Evolutionary conservation across 2,888 invertebrate species (phyloP).

Genomic region (Blera fallax): DNA sequence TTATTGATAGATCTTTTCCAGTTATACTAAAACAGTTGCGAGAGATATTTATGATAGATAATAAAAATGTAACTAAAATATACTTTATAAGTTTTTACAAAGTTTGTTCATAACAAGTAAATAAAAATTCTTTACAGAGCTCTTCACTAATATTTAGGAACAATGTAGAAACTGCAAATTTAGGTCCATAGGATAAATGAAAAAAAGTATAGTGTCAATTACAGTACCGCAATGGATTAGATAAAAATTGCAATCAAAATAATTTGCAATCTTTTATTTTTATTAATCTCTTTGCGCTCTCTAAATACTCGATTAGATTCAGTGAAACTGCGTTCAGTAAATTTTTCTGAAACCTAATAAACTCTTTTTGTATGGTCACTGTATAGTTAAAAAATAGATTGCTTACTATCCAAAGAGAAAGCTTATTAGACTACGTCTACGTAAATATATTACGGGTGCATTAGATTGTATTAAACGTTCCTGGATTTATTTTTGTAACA

Average conservation of each 20-base stretch:
- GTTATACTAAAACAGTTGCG: constrained; percentile 21
- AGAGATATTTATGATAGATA: constrained; percentile 2
- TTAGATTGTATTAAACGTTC: background rate
- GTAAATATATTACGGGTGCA: background rate
- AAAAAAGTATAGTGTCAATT: constrained; percentile 54
- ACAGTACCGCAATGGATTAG: constrained; percentile 34
- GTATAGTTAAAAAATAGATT: background rate
- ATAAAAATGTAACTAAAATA: constrained; percentile 1
- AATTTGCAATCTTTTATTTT: constrained; percentile 4
- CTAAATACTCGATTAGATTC: background rate
- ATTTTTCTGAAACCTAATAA: background rate
- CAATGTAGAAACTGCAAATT: constrained; percentile 14
- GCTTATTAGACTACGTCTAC: background rate
- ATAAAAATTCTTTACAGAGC: constrained; percentile 8
- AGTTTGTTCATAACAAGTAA: constrained; percentile 17
- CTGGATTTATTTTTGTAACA: background rate
- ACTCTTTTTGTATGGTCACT: background rate
- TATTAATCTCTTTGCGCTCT: background rate
- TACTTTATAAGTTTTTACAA: constrained; percentile 52
- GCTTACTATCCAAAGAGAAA: background rate
- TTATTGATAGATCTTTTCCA: constrained; percentile 22
- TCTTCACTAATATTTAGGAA: constrained; percentile 2
- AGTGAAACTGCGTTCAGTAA: background rate
- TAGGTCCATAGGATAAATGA: constrained; percentile 59
- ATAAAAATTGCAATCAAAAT: constrained; percentile 4